These are phyloP conservation scores for Pterobdella sp. DNA, from an alignment of 2,888 invertebrate genomes.

Conservation along the genomic window DNA sequence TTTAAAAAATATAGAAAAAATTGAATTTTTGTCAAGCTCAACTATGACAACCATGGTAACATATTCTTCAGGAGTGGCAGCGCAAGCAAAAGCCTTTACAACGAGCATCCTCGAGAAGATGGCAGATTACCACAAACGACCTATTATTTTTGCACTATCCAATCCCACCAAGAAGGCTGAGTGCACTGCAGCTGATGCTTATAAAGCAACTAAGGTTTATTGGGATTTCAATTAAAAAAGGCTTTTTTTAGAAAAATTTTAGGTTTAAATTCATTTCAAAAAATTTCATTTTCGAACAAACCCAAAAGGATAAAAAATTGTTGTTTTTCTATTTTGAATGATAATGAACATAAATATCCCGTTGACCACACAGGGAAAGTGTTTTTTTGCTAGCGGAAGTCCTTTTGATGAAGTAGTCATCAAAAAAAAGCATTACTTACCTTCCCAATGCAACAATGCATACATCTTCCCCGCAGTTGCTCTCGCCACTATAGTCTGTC, in stretches of 20 bases:
- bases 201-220: constrained; percentile 69
- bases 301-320: not conserved
- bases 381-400: constrained; percentile 88
- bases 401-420: constrained; percentile 79
- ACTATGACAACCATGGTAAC: too few relatives aligned
- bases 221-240: not conserved
- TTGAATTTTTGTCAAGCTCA: too few relatives aligned
- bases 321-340: not conserved
- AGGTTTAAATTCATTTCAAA: not conserved
- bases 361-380: constrained; percentile 70
- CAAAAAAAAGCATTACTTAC: constrained; percentile 70
- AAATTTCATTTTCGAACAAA: not conserved
- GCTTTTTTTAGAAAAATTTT: not conserved
- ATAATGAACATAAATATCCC: too few relatives aligned
- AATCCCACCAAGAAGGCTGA: constrained; percentile 98
- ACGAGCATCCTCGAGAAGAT: constrained; percentile 74
- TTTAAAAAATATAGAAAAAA: too few relatives aligned
- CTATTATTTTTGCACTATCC: constrained; percentile 92
- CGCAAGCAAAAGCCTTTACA: constrained; percentile 84
- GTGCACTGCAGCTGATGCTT: constrained; percentile 93
- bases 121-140: constrained; percentile 72
- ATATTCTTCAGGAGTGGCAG: constrained; percentile 68
- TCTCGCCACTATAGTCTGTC: constrained; percentile 83
- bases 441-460: constrained; percentile 73
- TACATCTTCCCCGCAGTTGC: constrained; percentile 70